Evolutionary conservation across 2,797 vertebrate genomes (phyloP), one percentile per base, ranked within the genome.

Genomic region (Rhodeus uyekii): DNA sequence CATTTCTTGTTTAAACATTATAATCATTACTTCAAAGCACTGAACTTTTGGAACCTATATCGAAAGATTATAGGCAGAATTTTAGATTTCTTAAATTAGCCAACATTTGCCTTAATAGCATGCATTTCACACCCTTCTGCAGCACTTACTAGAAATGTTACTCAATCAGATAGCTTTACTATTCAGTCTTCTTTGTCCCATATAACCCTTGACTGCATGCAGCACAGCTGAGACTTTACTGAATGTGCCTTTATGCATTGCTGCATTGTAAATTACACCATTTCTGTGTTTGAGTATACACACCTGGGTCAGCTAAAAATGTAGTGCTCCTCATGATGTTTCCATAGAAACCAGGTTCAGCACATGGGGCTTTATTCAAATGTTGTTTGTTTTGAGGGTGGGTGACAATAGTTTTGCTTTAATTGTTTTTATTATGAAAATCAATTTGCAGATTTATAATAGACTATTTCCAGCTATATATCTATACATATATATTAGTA

Each of bases 381-480:
- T 16, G n/a, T n/a, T n/a, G n/a, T n/a, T n/a, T n/a, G n/a, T 14
- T 46, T 48, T 22, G n/a, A n/a, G 36, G 9, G 38, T 18, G 5
- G 24, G 29, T 3, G 38, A 74, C 27, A 79, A 48, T 34, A 14
- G 10, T 53, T 38, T 58, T 67, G 24, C 36, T 67, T 79, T 44
- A 32, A 75, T 58, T 80, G 85, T 84, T 94, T 94, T 95, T 94
- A 94, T 94, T 95, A 92, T 86, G 86, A 94, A 94, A 94, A 93
- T 93, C 89, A 92, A 93, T 95, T 93, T 91, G 91, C 93, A 93
- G 92, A 91, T 93, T 92, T 92, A 89, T 92, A 91, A 50, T 14
- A 80, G 46, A 87, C 83, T 81, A 83, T 91, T 82, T 76, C 27
- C 63, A 76, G 10, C 10, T 85, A 87, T 91, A 32, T 53, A 29